Base-by-base conservation (phyloP, 2,888 invertebrate genomes). In the Cosmia trapezina region DNA sequence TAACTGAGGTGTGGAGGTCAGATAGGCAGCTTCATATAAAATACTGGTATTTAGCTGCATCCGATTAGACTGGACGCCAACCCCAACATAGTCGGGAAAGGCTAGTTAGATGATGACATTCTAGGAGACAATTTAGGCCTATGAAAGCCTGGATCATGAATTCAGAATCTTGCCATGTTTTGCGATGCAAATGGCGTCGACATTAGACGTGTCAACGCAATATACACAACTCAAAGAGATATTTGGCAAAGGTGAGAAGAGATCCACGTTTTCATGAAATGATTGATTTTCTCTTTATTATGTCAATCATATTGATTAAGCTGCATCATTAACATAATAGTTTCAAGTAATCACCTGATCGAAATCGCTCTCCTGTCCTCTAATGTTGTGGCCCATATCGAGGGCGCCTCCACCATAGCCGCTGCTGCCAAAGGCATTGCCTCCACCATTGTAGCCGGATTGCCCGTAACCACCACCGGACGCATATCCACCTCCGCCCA, bases 351-450 rank as follows among this genome's bases (percentile, higher is more conserved):
- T 70, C 4, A 85, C 85, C 73, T 71, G 49, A 37, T 75, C 72
- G 57, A 57, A 86, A 6, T 84, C 81, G n/a, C 53, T 72, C 11
- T 78, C 83, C 4, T 70, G 57, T 19, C 73, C 71, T 8, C 66
- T 73, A 19, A 62, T n/a, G 9, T 67, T 51, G 14, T 83, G 77
- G 14, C 63, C 76, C 5, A 4, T 9, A 3, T 11, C 9, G 0
- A 59, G 0, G 2, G n/a, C 64, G 4, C 63, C 47, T 19, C 37
- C 53, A 3, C 78, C 75, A 51, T 84, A 86, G 1, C 77, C 85
- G 19, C 17, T 3, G 59, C 17, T 43, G 9, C 60, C 43, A 62
- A 49, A 76, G 5, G 76, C 83, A 4, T 9, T 19, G 17, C 14
- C 51, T 0, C 67, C 85, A 4, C 73, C 60, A 12, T 3, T 5